Evolutionary conservation across 2,113 vertebrate species (phyloP).

Genomic region (Bos indicus): DNA sequence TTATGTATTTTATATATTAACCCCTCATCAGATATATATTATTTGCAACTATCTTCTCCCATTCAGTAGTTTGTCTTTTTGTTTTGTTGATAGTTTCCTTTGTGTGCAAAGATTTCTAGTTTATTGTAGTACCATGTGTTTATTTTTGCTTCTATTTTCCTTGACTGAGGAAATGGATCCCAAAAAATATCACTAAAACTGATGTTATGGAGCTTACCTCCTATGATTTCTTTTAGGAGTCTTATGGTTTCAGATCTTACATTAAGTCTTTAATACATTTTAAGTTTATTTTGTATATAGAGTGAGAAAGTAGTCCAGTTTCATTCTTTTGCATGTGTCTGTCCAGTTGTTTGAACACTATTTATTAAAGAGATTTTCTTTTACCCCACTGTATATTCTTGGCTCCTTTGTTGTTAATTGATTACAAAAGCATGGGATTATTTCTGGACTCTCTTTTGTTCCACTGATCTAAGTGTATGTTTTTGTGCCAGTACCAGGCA

Average conservation of each 20-base stretch:
- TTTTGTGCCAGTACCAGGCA: neutral
- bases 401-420: neutral
- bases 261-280: neutral
- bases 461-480: neutral
- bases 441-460: neutral
- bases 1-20: neutral
- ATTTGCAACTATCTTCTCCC: neutral
- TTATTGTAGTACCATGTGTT: neutral
- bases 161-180: neutral
- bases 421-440: neutral
- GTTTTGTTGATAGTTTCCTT: neutral
- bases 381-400: neutral
- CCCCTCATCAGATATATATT: neutral
- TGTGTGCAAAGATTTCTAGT: neutral
- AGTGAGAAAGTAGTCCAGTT: neutral
- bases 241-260: neutral
- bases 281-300: neutral
- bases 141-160: neutral
- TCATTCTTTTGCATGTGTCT: neutral
- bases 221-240: neutral
- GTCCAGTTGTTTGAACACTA: neutral
- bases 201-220: neutral
- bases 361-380: neutral
- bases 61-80: neutral
- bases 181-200: neutral